Percentiles rank a stretch among this genome's conserved stretches.
Conservation (phyloP, 2,113 vertebrate species). For the Benitochromis conjunctus region DNA sequence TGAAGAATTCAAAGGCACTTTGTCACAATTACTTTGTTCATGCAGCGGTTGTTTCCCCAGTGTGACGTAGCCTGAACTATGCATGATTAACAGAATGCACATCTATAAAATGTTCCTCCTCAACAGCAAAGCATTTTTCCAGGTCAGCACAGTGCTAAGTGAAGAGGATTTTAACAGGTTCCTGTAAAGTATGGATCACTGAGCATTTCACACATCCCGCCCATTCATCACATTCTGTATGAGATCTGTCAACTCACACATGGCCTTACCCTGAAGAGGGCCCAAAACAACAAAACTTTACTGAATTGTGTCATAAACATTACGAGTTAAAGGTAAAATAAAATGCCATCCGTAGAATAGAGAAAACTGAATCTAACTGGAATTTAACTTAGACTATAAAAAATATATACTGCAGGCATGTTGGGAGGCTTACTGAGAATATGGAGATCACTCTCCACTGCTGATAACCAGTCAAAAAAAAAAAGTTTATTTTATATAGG, state of each 20-base stretch:
- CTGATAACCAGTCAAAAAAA: background rate
- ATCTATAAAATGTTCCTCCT: background rate
- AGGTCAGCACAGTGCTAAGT: background rate
- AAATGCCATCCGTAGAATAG: background rate
- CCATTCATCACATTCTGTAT: background rate
- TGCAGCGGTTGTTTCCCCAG: background rate
- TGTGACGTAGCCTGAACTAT: background rate
- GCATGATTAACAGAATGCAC: background rate
- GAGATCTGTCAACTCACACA: constrained; percentile 36
- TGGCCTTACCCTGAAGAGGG: background rate
- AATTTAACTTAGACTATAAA: background rate
- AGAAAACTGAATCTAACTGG: background rate
- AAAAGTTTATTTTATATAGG: background rate
- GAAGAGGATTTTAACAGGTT: constrained; percentile 35
- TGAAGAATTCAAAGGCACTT: background rate
- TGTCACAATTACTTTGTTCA: background rate
- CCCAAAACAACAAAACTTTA: background rate
- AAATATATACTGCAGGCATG: background rate
- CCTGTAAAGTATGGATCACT: constrained; percentile 20
- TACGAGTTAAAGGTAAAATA: background rate
- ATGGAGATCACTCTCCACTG: background rate
- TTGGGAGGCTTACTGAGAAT: background rate
- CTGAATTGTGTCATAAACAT: background rate
- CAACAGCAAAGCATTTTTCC: background rate
- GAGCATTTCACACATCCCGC: constrained; percentile 30